Percentiles rank a stretch among this genome's conserved stretches.
Conservation (phyloP, 2,797 vertebrate species). For the Uromys caudimaculatus region DNA sequence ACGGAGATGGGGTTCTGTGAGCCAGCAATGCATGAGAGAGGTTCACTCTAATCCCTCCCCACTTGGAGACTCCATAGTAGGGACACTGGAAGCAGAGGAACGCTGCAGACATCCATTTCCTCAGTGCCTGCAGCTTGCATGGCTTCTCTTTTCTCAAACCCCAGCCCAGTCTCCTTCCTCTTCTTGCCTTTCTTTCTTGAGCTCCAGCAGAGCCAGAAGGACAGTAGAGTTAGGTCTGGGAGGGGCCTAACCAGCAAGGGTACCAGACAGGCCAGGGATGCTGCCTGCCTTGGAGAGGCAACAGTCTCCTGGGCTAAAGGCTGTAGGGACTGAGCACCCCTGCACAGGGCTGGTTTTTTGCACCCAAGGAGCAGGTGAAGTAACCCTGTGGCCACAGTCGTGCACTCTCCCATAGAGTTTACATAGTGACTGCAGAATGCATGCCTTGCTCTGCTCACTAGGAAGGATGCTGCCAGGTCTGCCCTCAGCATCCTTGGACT, state of each 20-base stretch:
- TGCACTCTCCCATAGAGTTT: neutral
- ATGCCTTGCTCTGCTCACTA: rapidly evolving
- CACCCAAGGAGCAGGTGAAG: neutral
- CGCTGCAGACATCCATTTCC: rapidly evolving
- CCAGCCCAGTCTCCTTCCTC: neutral
- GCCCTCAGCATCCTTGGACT: neutral
- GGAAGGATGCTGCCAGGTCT: rapidly evolving
- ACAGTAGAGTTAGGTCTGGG: neutral
- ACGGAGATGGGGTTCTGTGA: neutral
- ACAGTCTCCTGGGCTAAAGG: neutral
- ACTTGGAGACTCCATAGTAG: rapidly evolving
- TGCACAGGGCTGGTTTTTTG: neutral
- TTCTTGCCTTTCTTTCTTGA: neutral
- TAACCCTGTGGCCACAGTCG: rapidly evolving
- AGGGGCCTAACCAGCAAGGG: rapidly evolving
- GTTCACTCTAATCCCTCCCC: rapidly evolving
- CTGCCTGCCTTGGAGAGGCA: neutral
- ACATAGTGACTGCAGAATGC: rapidly evolving
- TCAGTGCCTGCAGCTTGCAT: neutral
- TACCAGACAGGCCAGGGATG: neutral
- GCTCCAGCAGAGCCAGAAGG: neutral
- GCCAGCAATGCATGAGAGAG: rapidly evolving
- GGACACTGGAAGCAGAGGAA: neutral
- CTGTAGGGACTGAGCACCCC: neutral
- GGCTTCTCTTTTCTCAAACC: neutral